These are phyloP conservation scores for Drosophila koepferae DNA, from an alignment of 2,888 invertebrate species.

Conservation along the genomic window DNA sequence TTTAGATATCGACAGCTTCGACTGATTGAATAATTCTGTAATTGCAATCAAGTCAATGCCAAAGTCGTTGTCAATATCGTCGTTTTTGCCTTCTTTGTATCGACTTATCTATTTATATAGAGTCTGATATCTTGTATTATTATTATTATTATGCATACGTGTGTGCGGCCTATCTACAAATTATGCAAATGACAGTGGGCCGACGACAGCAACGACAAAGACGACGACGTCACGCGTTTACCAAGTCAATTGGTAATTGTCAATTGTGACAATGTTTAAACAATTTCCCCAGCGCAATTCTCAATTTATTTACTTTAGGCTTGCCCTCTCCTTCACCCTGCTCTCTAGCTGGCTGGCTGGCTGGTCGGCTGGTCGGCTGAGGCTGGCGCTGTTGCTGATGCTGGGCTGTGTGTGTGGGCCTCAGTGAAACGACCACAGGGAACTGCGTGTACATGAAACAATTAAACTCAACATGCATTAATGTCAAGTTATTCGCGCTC, in stretches of 20 bases:
- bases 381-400: background rate
- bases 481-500: slow-evolving; percentile 80
- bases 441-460: slow-evolving; percentile 78
- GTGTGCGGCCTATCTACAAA: slow-evolving; percentile 65
- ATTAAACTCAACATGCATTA: slow-evolving; percentile 80
- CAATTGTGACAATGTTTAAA: slow-evolving; percentile 69
- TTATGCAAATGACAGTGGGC: slow-evolving; percentile 76
- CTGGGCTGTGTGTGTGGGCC: slow-evolving; percentile 45
- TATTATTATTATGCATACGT: slow-evolving; percentile 50
- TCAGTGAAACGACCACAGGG: slow-evolving; percentile 39
- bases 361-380: background rate
- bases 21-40: slow-evolving; percentile 64
- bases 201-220: slow-evolving; percentile 47
- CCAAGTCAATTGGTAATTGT: slow-evolving; percentile 55
- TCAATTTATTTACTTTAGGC: slow-evolving; percentile 48
- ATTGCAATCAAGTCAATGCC: slow-evolving; percentile 67
- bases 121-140: slow-evolving; percentile 44
- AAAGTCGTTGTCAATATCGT: slow-evolving; percentile 64
- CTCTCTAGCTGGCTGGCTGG: no score
- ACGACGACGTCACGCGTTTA: slow-evolving; percentile 44
- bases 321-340: background rate
- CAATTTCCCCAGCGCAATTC: slow-evolving; percentile 57
- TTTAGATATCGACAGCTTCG: slow-evolving; percentile 18
- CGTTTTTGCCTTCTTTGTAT: slow-evolving; percentile 48
- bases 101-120: slow-evolving; percentile 55